phyloP scores from a whole-genome alignment of 1,140 invertebrate genomes.

The Tetramorium parvispinum region DNA sequence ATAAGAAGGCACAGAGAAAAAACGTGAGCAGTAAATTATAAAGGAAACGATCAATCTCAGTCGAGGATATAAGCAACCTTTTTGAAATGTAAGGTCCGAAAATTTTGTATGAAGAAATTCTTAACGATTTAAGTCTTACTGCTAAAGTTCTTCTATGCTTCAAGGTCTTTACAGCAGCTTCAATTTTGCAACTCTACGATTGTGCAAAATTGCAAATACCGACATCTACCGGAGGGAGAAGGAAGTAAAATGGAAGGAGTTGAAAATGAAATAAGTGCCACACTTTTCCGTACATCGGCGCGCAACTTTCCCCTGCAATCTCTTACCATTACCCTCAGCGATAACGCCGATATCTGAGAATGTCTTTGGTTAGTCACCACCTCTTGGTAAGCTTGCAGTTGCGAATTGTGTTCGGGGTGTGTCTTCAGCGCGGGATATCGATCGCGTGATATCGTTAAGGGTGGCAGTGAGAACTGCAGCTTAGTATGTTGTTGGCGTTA shows the following conservation, averaged over 20 bases:
- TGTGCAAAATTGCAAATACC: neutral
- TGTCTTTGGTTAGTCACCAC: neutral
- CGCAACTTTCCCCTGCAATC: slow-evolving; percentile 8
- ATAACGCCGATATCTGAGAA: slow-evolving; percentile 42
- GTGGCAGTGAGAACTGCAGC: neutral
- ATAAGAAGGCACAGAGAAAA: no score
- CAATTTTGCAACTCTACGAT: neutral
- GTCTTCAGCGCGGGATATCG: slow-evolving; percentile 53
- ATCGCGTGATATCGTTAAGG: slow-evolving; percentile 39
- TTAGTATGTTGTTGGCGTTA: slow-evolving; percentile 40
- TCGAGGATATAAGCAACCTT: no score
- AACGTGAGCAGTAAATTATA: no score
- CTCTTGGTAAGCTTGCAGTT: slow-evolving; percentile 52
- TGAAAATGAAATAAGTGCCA: slow-evolving; percentile 51
- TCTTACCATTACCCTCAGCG: slow-evolving; percentile 68
- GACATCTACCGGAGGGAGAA: slow-evolving; percentile 75
- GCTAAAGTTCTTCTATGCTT: no score
- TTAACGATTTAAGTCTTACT: no score
- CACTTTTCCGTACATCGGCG: slow-evolving; percentile 45
- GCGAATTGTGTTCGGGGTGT: neutral
- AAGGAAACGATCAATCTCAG: no score
- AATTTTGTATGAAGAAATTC: no score
- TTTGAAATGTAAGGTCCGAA: no score
- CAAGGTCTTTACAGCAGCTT: neutral
- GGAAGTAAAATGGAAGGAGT: slow-evolving; percentile 62